Percentiles rank a stretch among this genome's conserved stretches.
Evolutionary conservation across 2,797 vertebrate genomes (phyloP).

Genomic region (Vireo griseus): DNA sequence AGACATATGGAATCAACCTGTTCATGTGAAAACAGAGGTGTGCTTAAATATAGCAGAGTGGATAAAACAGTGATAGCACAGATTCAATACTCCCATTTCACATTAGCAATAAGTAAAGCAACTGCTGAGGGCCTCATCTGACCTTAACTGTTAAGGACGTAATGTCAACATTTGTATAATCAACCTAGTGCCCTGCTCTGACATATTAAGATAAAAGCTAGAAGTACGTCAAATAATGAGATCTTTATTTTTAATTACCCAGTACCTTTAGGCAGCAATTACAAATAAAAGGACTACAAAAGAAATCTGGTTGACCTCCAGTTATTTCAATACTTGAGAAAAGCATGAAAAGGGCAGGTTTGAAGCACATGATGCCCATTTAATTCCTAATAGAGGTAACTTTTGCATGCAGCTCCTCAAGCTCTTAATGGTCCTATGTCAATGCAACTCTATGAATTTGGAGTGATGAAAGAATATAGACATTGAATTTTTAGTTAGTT

Average conservation of each 20-base stretch:
- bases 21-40: not conserved
- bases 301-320: not conserved
- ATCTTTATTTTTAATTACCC: constrained; percentile 36
- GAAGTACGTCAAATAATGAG: constrained; percentile 23
- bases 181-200: not conserved
- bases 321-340: not conserved
- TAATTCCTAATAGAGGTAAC: not conserved
- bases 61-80: not conserved
- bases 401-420: not conserved
- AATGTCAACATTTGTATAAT: constrained; percentile 16
- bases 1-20: rapidly evolving
- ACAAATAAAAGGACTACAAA: not conserved
- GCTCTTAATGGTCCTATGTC: not conserved
- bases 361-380: not conserved
- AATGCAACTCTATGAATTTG: not conserved
- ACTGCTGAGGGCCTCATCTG: not conserved
- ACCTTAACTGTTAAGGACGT: not conserved
- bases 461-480: not conserved
- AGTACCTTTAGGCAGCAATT: constrained; percentile 27
- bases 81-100: not conserved
- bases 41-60: not conserved
- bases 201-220: constrained; percentile 6
- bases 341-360: not conserved
- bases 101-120: not conserved
- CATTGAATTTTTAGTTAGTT: not conserved